phyloP scores from a whole-genome alignment of 2,888 invertebrate genomes.

The Pycnomerus fuliginosus region DNA sequence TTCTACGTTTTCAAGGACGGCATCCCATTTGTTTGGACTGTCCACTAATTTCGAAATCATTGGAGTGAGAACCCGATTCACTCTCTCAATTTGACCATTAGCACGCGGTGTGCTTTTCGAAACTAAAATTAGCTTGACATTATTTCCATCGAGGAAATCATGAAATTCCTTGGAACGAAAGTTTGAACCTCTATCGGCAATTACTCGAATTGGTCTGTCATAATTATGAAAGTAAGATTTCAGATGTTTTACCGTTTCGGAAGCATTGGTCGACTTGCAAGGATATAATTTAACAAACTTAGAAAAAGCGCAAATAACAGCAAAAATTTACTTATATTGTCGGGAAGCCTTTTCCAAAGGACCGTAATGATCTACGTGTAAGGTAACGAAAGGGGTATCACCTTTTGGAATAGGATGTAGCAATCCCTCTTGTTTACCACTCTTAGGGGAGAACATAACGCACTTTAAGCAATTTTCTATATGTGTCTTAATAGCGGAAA shows the following conservation, averaged over 20 bases:
- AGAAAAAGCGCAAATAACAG: conserved; percentile 31
- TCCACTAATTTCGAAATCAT: conserved; percentile 30
- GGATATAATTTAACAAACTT: conserved; percentile 32
- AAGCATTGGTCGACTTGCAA: conserved; percentile 17
- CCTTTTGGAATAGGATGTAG: conserved; percentile 3
- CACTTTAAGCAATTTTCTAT: conserved; percentile 1
- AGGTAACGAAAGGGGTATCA: conserved; percentile 1
- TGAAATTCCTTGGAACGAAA: conserved; percentile 33
- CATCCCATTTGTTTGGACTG: conserved; percentile 28
- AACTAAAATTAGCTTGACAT: conserved; percentile 31
- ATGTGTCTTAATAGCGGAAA: neutral
- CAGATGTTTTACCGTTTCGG: conserved; percentile 23
- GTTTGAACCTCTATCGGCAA: conserved; percentile 32
- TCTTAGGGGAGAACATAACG: neutral
- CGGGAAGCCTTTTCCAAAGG: neutral
- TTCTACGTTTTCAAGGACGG: conserved; percentile 14
- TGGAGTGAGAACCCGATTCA: conserved; percentile 29
- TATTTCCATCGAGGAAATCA: conserved; percentile 23
- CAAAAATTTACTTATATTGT: conserved; percentile 27
- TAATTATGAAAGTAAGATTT: conserved; percentile 26
- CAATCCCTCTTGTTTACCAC: conserved; percentile 1
- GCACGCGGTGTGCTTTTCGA: conserved; percentile 35
- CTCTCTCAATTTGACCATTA: conserved; percentile 36
- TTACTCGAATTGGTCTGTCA: conserved; percentile 25
- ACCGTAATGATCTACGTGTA: conserved; percentile 4